These are phyloP conservation scores for Uloborus plumipes DNA, from an alignment of 2,888 invertebrate species.

Conservation along the genomic window DNA sequence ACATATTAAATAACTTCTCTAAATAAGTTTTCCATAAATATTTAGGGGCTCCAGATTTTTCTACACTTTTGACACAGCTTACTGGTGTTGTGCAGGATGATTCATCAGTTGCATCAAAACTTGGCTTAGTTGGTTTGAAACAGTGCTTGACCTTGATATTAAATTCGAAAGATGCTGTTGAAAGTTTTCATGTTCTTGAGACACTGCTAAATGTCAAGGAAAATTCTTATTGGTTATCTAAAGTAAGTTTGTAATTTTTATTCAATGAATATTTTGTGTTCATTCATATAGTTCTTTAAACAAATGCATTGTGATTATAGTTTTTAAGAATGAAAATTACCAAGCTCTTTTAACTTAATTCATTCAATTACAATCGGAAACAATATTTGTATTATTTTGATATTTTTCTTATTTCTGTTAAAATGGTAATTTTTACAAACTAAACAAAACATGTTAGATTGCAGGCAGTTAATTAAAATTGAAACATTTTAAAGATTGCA, in stretches of 20 bases:
- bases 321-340: too few species aligned
- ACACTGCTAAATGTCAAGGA: constrained; percentile 77
- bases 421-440: too few species aligned
- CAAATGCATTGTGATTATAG: too few species aligned
- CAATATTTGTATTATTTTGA: neutral
- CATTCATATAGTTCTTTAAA: neutral
- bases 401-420: neutral
- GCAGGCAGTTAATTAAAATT: too few species aligned
- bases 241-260: constrained; percentile 74
- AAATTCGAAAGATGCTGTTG: constrained; percentile 76
- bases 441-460: too few species aligned
- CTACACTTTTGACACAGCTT: constrained; percentile 69
- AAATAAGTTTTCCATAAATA: constrained; percentile 14
- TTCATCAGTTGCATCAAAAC: constrained; percentile 82
- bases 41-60: constrained; percentile 66
- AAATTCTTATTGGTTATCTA: constrained; percentile 88
- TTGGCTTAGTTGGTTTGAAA: constrained; percentile 79
- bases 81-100: constrained; percentile 75
- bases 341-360: too few species aligned
- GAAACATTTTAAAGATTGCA: too few species aligned
- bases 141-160: constrained; percentile 76
- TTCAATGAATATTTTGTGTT: neutral
- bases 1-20: neutral
- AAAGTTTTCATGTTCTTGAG: constrained; percentile 76
- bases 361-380: too few species aligned